A percentile compares a stretch with the other conserved stretches of the same genome.
phyloP scores from a whole-genome alignment of 1,140 invertebrate species.

The Ptiloglossa arizonensis region DNA sequence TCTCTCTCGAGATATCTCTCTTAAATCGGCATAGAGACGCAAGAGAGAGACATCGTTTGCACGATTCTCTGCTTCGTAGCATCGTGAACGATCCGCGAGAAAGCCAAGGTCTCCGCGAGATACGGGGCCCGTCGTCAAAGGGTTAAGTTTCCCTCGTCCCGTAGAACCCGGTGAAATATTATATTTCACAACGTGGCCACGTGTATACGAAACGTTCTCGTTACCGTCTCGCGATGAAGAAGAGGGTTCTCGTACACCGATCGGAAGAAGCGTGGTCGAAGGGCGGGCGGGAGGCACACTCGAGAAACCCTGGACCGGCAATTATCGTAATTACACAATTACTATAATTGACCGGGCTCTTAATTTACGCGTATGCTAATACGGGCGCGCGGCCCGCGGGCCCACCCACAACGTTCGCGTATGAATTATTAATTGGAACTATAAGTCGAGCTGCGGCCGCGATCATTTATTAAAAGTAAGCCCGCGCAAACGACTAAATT shows the following conservation, averaged over 20 bases:
- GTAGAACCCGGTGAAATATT: too few relatives aligned
- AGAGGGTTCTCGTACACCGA: not conserved
- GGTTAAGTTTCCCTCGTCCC: too few relatives aligned
- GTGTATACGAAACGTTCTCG: not conserved
- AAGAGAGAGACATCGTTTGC: too few relatives aligned
- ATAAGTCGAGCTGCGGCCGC: constrained; percentile 19
- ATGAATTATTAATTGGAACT: constrained; percentile 71
- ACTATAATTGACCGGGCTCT: constrained; percentile 62
- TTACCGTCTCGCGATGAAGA: not conserved
- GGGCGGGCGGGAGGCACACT: not conserved
- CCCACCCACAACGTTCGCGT: constrained; percentile 53
- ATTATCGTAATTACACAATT: constrained; percentile 68
- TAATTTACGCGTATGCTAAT: constrained; percentile 66
- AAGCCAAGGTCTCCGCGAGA: too few relatives aligned
- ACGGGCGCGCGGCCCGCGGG: not conserved
- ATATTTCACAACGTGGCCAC: too few relatives aligned
- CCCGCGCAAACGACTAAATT: constrained; percentile 7
- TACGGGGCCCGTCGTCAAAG: too few relatives aligned
- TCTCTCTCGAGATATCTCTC: too few relatives aligned
- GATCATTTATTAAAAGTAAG: constrained; percentile 48
- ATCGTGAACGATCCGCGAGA: too few relatives aligned
- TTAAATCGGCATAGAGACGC: too few relatives aligned
- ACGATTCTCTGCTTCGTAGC: too few relatives aligned
- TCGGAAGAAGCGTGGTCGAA: not conserved
- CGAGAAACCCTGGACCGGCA: constrained; percentile 11